These are phyloP conservation scores for Heterohyrax brucei DNA, from an alignment of 2,797 vertebrate genomes.

Conservation along the genomic window DNA sequence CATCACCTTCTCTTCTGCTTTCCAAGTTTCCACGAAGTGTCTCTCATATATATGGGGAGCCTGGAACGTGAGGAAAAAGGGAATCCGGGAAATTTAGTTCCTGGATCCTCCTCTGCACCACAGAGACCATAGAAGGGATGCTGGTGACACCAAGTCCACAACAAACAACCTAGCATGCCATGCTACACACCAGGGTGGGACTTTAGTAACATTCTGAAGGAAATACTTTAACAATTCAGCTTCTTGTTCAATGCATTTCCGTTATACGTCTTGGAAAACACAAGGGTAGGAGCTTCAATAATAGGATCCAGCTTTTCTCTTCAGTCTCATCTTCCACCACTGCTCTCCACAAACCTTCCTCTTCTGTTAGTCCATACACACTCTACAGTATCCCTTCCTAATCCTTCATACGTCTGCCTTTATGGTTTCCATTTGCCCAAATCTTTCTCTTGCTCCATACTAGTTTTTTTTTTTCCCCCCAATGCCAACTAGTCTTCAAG, in stretches of 20 bases:
- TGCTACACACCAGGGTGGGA: not conserved
- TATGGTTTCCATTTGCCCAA: not conserved
- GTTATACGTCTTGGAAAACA: not conserved
- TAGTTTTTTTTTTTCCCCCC: not conserved
- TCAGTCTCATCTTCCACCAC: accelerated
- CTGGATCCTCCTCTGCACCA: not conserved
- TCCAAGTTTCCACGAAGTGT: not conserved
- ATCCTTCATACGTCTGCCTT: not conserved
- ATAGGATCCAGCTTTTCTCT: not conserved
- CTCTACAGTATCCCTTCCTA: accelerated
- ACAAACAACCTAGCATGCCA: not conserved
- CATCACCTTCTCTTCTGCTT: not conserved
- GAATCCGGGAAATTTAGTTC: not conserved
- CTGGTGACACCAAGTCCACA: not conserved
- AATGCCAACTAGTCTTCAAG: not conserved
- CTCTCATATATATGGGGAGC: not conserved
- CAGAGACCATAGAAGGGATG: not conserved
- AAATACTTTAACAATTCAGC: not conserved
- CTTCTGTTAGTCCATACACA: accelerated
- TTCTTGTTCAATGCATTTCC: not conserved
- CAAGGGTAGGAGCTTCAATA: not conserved
- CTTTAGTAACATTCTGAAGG: not conserved
- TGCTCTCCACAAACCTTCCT: not conserved
- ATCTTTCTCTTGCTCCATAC: not conserved
- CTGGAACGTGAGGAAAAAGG: not conserved